Evolutionary conservation across 2,888 invertebrate genomes (phyloP), one percentile per base, ranked within the genome.

Genomic region (Stegophylla sp.): DNA sequence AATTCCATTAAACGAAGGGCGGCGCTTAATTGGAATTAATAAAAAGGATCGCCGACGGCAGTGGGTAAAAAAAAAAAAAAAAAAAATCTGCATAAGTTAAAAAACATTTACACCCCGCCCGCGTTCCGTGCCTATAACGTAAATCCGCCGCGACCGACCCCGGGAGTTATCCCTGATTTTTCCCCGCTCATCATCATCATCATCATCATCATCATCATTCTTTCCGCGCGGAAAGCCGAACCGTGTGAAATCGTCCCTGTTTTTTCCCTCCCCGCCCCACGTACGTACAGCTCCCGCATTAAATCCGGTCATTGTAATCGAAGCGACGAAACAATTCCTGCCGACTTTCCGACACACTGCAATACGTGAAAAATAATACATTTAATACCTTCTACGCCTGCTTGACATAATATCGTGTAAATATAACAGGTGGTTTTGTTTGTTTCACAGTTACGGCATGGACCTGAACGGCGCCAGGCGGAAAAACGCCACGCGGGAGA

Each of bases 401-500:
- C 10, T 4, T 43, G 10, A 43, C 10, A 43, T 43, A 43, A 45
- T 45, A 45, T 10, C 45, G 45, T 45, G 45, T 9, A 3, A 13
- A 13, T 45, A 34, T 34, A 34, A 34, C 34, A n/a, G 34, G 34
- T 7, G 34, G 34, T 34, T 34, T 23, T 45, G 15, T 45, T 26
- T 45, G 86, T 85, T 86, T 89, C 89, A 43, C 90, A 96, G 96
- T 86, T 96, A 95, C 87, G 95, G 95, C 83, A 94, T 96, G 93
- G 97, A 97, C 87, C 89, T 97, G 85, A 97, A 97, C 86, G 96
- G 97, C 17, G 94, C 95, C 82, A 90, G 98, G 86, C 90, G 98
- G 86, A 98, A 99, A 90, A 99, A 99, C 88, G 98, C 98, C 82
- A 99, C 98, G 34, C 89, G 98, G 83, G 98, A 99, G 89, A 98